Conservation (phyloP, 1,140 invertebrate species). For the Sminthurinus signatus region DNA sequence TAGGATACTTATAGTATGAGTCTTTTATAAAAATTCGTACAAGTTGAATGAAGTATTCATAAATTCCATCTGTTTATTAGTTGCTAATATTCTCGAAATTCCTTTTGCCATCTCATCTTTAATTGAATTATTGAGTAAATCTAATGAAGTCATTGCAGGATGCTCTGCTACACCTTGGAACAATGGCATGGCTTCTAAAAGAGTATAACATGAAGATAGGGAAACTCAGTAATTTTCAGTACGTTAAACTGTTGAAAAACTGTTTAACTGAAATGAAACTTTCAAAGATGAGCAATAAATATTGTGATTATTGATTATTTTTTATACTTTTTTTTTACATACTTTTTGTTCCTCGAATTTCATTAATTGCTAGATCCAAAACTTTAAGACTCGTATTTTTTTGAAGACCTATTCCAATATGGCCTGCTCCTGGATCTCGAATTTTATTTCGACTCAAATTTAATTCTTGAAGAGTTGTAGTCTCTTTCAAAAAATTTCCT, state of each 20-base stretch:
- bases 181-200: constrained; percentile 21
- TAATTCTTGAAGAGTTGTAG: constrained; percentile 12
- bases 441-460: constrained; percentile 29
- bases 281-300: too few relatives aligned
- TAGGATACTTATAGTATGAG: too few relatives aligned
- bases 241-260: too few relatives aligned
- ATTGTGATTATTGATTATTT: too few relatives aligned
- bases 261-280: too few relatives aligned
- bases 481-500: constrained; percentile 14
- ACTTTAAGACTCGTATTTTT: constrained; percentile 18
- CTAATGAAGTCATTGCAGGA: constrained; percentile 9
- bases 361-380: constrained; percentile 27
- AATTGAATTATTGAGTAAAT: constrained; percentile 27
- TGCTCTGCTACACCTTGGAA: constrained; percentile 20
- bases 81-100: constrained; percentile 15
- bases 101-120: constrained; percentile 21
- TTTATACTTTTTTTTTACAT: too few relatives aligned
- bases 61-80: constrained; percentile 21
- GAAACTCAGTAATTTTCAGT: too few relatives aligned
- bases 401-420: constrained; percentile 17
- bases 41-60: constrained; percentile 28
- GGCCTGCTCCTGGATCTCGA: constrained; percentile 20
- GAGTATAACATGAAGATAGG: too few relatives aligned
- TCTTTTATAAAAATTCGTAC: not conserved
- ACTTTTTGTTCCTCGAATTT: constrained; percentile 30